Base-by-base conservation (phyloP, 2,888 invertebrate species). In the Eueremaeus valkanovi region DNA sequence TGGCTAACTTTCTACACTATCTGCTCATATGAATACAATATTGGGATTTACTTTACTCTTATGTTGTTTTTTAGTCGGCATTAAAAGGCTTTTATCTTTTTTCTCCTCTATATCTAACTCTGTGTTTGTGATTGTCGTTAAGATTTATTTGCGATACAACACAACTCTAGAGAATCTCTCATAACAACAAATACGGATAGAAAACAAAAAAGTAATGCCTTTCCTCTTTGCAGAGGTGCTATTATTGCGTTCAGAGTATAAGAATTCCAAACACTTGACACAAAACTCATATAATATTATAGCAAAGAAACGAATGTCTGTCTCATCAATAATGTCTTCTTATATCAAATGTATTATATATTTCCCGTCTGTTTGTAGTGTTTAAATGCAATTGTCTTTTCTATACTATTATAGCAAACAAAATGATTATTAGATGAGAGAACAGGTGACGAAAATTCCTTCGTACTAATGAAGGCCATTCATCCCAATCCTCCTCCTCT, bases 401-500 rank as follows among this genome's bases (percentile, higher is more conserved):
- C 36, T 36, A 36, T 36, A 8, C 6, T 36, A 8, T 36, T 21
- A 8, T 51, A 16, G 51, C 51, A 36, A n/a, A n/a, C 42, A 45
- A 45, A 45, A 45, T 18, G 13, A 45, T 45, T 45, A 45, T 45
- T 45, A 18, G 21, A 24, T 58, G 61, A 31, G 11, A 27, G 66
- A 13, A 66, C 66, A 66, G 66, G 66, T 66, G 66, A 66, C 33
- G 31, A 66, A 36, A 51, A 51, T 51, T 51, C 51, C 21, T n/a
- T 51, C 45, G 3, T 45, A 1, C 58, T 27, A 55, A 55, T 55
- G 13, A 58, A 5, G 11, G 29, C 55, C 9, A 2, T 55, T 3
- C 18, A 2, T 55, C 55, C n/a, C 16, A 8, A 18, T 18, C 8
- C 8, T 55, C 11, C 58, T 18, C 27, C 27, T 5, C 6, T 3